Evolutionary conservation across 1,140 invertebrate species (phyloP).

Genomic region (Meloidogyne floridensis): DNA sequence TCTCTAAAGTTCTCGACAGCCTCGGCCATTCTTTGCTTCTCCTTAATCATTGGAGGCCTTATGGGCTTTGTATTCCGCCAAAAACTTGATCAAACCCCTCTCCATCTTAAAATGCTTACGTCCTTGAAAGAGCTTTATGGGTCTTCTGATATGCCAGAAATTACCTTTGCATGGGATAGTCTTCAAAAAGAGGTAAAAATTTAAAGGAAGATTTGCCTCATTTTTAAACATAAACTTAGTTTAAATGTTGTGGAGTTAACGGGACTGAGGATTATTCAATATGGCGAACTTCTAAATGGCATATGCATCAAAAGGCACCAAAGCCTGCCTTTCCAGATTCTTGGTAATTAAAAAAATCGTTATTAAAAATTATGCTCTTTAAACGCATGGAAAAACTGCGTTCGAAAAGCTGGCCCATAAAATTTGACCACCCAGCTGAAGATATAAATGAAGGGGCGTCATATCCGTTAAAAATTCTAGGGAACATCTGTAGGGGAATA

Average conservation of each 20-base stretch:
- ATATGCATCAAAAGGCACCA: conserved; percentile 59
- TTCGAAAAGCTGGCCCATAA: too few relatives aligned
- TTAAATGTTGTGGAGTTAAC: conserved; percentile 64
- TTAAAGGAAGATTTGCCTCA: not conserved
- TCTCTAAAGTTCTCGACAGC: conserved; percentile 54
- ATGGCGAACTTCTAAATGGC: conserved; percentile 65
- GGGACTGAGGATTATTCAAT: conserved; percentile 59
- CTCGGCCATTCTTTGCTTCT: conserved; percentile 59
- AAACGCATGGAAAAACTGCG: too few relatives aligned
- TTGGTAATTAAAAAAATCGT: conserved; percentile 34
- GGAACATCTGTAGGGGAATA: too few relatives aligned
- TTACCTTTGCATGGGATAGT: conserved; percentile 62
- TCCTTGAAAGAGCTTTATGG: conserved; percentile 63
- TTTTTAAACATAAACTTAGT: conserved; percentile 40
- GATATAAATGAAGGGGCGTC: too few relatives aligned
- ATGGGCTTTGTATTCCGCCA: conserved; percentile 63
- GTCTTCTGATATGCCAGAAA: conserved; percentile 49
- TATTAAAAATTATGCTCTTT: too few relatives aligned
- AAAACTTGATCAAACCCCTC: conserved; percentile 61
- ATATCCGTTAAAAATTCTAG: too few relatives aligned
- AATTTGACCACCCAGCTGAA: too few relatives aligned
- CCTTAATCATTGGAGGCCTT: conserved; percentile 62
- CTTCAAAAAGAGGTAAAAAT: conserved; percentile 57
- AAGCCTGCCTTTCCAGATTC: conserved; percentile 54
- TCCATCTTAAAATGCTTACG: conserved; percentile 63